Conservation (phyloP, 2,888 invertebrate genomes). For the Bombylius major region DNA sequence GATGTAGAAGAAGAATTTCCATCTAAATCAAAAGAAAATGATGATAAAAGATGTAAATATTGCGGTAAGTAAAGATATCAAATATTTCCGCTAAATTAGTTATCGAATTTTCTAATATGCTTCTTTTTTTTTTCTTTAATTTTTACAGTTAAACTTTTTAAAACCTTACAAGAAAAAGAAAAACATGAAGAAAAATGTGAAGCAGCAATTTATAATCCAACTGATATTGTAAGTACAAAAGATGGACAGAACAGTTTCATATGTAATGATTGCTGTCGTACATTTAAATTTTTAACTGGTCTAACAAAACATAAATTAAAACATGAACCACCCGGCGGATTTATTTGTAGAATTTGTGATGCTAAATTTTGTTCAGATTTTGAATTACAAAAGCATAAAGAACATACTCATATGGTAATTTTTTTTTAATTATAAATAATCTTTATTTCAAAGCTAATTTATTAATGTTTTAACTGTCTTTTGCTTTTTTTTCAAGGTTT, state of each 20-base stretch:
- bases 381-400: slow-evolving; percentile 26
- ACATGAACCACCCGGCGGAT: slow-evolving; percentile 35
- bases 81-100: not conserved
- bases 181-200: slow-evolving; percentile 1
- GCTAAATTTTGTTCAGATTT: slow-evolving; percentile 26
- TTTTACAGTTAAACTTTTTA: not conserved
- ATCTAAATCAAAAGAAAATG: not conserved
- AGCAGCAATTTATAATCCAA: not conserved
- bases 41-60: not conserved
- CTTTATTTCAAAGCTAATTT: no score
- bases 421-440: not conserved
- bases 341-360: slow-evolving; percentile 32
- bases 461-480: not conserved
- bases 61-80: not conserved
- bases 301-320: slow-evolving; percentile 29
- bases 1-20: not conserved
- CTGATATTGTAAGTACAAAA: not conserved
- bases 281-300: slow-evolving; percentile 2
- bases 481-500: slow-evolving; percentile 9
- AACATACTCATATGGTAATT: slow-evolving; percentile 20
- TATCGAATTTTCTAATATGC: no score
- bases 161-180: not conserved
- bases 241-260: slow-evolving; percentile 2
- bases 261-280: not conserved
- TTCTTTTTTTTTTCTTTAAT: no score